Evolutionary conservation across 2,888 invertebrate genomes (phyloP).

Genomic region (Hydrotaea diabolus): DNA sequence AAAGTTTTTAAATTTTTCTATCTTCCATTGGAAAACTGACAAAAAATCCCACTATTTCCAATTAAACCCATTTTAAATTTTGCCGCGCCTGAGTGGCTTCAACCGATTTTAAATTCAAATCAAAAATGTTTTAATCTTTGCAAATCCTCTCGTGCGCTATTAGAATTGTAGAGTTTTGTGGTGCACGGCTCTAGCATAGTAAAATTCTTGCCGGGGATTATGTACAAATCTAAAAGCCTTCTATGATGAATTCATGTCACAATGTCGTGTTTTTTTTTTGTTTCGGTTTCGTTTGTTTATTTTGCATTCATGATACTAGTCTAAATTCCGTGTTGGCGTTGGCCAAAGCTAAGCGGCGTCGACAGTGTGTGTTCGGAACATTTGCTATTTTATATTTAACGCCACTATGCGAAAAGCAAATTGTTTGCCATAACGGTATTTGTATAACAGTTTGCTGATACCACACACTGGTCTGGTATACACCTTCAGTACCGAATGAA

Average conservation of each 20-base stretch:
- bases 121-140: conserved; percentile 26
- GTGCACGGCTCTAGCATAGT: background rate
- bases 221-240: conserved; percentile 11
- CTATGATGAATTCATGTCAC: conserved; percentile 26
- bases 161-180: background rate
- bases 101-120: conserved; percentile 6
- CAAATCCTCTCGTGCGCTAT: background rate
- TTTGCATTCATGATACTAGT: conserved; percentile 18
- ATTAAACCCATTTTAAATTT: conserved; percentile 9
- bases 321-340: background rate
- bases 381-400: background rate
- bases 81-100: background rate
- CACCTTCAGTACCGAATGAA: too few species aligned
- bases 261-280: background rate
- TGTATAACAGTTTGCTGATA: background rate
- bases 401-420: background rate
- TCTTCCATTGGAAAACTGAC: too few species aligned
- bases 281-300: too few species aligned
- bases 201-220: background rate
- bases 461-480: too few species aligned
- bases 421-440: background rate
- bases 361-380: background rate
- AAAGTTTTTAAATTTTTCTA: background rate
- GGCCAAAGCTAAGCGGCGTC: too few species aligned
- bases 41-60: too few species aligned